Conservation (phyloP, 35 echinoderm and acorn worm species). For the Acanthaster planci region DNA sequence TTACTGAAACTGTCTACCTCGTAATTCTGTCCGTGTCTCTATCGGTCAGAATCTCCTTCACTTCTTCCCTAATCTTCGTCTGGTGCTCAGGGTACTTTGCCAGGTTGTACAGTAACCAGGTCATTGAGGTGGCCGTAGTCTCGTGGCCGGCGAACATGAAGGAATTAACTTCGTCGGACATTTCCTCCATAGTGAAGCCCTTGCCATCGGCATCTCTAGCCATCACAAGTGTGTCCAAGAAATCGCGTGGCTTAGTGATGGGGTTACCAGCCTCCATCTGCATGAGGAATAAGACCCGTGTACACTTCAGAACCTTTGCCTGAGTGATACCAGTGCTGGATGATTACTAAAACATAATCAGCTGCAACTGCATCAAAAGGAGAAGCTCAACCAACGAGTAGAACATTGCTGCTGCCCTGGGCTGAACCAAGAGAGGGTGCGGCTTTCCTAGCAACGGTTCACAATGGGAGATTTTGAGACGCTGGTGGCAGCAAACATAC, state of each 20-base stretch:
- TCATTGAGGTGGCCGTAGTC: slow-evolving; percentile 52
- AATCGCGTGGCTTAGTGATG: background rate
- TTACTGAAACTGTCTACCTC: background rate
- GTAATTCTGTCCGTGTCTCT: slow-evolving; percentile 15
- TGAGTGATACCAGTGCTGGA: too few species aligned
- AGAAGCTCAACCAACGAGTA: too few species aligned
- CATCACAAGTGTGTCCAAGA: background rate
- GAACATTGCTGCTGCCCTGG: too few species aligned
- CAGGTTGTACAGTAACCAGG: slow-evolving; percentile 59
- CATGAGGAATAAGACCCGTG: background rate
- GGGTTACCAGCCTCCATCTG: background rate
- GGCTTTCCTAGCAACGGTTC: too few species aligned
- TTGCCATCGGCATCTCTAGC: slow-evolving; percentile 7
- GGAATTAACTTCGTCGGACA: slow-evolving; percentile 38
- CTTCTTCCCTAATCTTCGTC: slow-evolving; percentile 39
- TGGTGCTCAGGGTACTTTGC: slow-evolving; percentile 67
- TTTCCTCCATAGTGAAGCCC: slow-evolving; percentile 2
- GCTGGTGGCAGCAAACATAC: too few species aligned
- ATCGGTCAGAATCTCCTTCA: slow-evolving; percentile 20
- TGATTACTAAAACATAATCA: too few species aligned
- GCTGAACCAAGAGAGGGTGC: too few species aligned
- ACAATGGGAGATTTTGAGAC: too few species aligned
- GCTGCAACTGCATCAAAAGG: too few species aligned
- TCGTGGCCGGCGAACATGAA: slow-evolving; percentile 67
- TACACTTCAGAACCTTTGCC: too few species aligned